A percentile compares a stretch with the other conserved stretches of the same genome.
phyloP scores from a whole-genome alignment of 2,113 vertebrate species.

The Epinephelus moara region DNA sequence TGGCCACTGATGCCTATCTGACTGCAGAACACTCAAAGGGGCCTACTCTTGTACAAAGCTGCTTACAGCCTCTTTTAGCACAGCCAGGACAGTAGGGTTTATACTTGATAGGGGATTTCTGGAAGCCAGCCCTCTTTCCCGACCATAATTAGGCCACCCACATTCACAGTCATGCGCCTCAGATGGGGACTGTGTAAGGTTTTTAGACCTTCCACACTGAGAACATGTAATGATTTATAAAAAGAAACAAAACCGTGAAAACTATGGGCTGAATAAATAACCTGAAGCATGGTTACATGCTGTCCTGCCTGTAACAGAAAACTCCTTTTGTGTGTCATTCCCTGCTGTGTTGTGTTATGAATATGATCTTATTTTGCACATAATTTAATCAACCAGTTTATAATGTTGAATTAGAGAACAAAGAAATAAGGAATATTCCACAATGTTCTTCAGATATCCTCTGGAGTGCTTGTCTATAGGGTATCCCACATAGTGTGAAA shows the following conservation, averaged over 20 bases:
- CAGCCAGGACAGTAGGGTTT: constrained; percentile 70
- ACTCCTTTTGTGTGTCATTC: neutral
- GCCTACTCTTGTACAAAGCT: constrained; percentile 60
- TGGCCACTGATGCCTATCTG: constrained; percentile 24
- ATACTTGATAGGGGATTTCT: constrained; percentile 77
- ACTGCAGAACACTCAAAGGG: constrained; percentile 39
- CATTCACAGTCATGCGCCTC: constrained; percentile 74
- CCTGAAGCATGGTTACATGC: neutral
- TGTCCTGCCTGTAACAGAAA: neutral
- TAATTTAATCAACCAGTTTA: neutral
- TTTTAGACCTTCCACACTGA: constrained; percentile 48
- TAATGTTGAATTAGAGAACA: neutral
- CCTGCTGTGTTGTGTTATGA: neutral
- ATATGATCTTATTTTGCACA: neutral
- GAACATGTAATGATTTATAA: constrained; percentile 48
- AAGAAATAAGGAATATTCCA: neutral
- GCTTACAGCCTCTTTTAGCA: constrained; percentile 72
- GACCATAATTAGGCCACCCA: constrained; percentile 85
- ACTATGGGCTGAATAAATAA: constrained; percentile 20
- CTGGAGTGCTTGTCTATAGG: neutral
- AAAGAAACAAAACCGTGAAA: neutral
- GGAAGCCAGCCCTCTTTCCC: constrained; percentile 62
- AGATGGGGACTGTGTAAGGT: constrained; percentile 51
- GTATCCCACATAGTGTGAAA: neutral
- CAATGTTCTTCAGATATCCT: neutral